phyloP scores from a whole-genome alignment of 2,797 vertebrate genomes.

The Galagoides demidoff region DNA sequence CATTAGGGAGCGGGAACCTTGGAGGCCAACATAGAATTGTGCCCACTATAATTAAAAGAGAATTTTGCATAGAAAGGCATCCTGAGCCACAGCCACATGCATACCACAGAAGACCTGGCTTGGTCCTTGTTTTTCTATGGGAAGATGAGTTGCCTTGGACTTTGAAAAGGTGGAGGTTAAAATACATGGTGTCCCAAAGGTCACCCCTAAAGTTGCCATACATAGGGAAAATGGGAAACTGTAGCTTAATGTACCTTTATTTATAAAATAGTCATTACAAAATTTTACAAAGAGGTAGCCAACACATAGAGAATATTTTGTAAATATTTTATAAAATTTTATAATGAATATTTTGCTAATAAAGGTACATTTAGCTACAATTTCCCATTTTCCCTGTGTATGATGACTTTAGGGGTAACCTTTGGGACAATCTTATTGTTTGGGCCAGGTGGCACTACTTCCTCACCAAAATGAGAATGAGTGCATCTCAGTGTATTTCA shows the following conservation, averaged over 20 bases:
- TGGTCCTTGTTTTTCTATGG: background rate
- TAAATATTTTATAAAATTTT: too few species aligned
- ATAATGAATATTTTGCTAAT: too few species aligned
- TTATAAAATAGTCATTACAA: too few species aligned
- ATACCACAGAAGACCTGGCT: background rate
- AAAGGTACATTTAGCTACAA: too few species aligned
- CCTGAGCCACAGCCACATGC: accelerated
- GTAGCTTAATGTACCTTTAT: too few species aligned
- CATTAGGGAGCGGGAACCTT: background rate
- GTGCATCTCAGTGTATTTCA: background rate
- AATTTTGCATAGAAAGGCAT: background rate
- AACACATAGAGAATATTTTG: too few species aligned
- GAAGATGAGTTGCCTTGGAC: background rate
- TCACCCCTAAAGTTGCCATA: too few species aligned
- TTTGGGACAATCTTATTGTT: background rate
- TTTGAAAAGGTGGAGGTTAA: background rate
- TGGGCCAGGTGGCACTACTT: background rate
- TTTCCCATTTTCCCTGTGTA: too few species aligned
- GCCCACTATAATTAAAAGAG: accelerated
- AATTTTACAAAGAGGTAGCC: too few species aligned
- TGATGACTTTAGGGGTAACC: too few species aligned
- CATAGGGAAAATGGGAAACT: too few species aligned
- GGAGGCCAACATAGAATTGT: background rate
- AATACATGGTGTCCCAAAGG: background rate
- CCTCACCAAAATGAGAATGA: background rate